Evolutionary conservation across 2,113 vertebrate genomes (phyloP).

Genomic region (Tetrao urogallus): DNA sequence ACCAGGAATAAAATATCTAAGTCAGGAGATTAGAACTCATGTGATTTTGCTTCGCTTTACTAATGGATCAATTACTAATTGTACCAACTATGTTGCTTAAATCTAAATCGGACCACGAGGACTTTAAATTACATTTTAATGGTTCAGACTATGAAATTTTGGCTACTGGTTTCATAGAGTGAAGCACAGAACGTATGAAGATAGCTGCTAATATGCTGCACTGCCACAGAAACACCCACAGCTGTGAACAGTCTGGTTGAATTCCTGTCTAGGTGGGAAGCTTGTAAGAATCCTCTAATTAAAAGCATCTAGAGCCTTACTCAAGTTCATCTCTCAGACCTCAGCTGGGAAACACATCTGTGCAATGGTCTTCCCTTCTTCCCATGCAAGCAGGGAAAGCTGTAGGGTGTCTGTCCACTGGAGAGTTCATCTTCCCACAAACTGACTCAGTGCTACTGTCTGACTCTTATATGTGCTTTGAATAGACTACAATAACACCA

Average conservation of each 20-base stretch:
- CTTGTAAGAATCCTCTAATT: slow-evolving; percentile 47
- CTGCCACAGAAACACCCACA: not conserved
- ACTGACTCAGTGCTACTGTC: not conserved
- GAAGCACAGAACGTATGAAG: not conserved
- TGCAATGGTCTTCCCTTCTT: not conserved
- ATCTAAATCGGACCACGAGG: slow-evolving; percentile 2
- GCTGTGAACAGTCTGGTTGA: not conserved
- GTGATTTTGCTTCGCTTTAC: not conserved
- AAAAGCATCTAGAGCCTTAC: slow-evolving; percentile 23
- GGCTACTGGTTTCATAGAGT: not conserved
- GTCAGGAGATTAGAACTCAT: not conserved
- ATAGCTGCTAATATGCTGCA: not conserved
- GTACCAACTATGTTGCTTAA: not conserved
- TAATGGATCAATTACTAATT: not conserved
- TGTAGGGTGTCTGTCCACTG: not conserved
- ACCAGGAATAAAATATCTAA: not conserved
- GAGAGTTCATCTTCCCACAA: not conserved
- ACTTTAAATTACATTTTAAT: slow-evolving; percentile 2
- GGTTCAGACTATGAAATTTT: not conserved
- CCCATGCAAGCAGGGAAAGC: not conserved
- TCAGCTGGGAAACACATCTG: not conserved
- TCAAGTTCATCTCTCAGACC: not conserved
- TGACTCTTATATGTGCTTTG: not conserved
- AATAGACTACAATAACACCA: not conserved
- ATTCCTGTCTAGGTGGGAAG: slow-evolving; percentile 24